Percentiles rank a stretch among this genome's conserved stretches.
Conservation (phyloP, 2,888 invertebrate genomes). For the Sylvicola fuscatus region DNA sequence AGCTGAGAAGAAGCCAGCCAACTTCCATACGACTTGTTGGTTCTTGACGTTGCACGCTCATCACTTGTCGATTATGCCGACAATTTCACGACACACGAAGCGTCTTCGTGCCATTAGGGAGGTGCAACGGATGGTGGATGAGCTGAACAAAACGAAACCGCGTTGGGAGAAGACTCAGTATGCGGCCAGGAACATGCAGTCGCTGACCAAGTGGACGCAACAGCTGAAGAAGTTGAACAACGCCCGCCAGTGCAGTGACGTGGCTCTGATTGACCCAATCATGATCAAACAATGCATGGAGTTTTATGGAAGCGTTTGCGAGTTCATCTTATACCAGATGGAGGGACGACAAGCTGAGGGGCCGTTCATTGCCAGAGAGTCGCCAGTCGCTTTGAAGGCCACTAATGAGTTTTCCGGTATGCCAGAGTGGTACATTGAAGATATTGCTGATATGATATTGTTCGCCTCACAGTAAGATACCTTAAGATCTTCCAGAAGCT, state of each 20-base stretch:
- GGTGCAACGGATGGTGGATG: slow-evolving; percentile 70
- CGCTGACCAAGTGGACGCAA: slow-evolving; percentile 70
- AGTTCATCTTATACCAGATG: slow-evolving; percentile 48
- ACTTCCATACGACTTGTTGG: slow-evolving; percentile 95
- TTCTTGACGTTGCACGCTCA: slow-evolving; percentile 88
- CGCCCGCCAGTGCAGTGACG: slow-evolving; percentile 82
- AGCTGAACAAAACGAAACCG: slow-evolving; percentile 57
- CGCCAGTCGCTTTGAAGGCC: slow-evolving; percentile 35
- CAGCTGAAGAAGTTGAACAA: slow-evolving; percentile 59
- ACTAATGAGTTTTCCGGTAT: slow-evolving; percentile 67
- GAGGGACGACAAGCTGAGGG: slow-evolving; percentile 30
- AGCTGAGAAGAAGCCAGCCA: slow-evolving; percentile 41
- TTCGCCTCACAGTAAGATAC: slow-evolving; percentile 70
- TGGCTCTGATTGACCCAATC: slow-evolving; percentile 67
- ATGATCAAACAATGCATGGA: slow-evolving; percentile 62
- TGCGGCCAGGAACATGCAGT: slow-evolving; percentile 49
- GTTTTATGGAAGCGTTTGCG: slow-evolving; percentile 75
- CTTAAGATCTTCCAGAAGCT: neutral
- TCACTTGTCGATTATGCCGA: slow-evolving; percentile 77
- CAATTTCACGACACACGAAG: slow-evolving; percentile 64
- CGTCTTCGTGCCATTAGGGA: slow-evolving; percentile 47
- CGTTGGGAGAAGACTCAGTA: slow-evolving; percentile 63
- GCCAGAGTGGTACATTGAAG: slow-evolving; percentile 96
- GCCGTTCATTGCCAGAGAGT: slow-evolving; percentile 28
- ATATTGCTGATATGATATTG: slow-evolving; percentile 87